Percentiles rank a stretch among this genome's conserved stretches.
These are phyloP conservation scores for Apis laboriosa DNA, from an alignment of 1,140 invertebrate genomes.

Conservation along the genomic window DNA sequence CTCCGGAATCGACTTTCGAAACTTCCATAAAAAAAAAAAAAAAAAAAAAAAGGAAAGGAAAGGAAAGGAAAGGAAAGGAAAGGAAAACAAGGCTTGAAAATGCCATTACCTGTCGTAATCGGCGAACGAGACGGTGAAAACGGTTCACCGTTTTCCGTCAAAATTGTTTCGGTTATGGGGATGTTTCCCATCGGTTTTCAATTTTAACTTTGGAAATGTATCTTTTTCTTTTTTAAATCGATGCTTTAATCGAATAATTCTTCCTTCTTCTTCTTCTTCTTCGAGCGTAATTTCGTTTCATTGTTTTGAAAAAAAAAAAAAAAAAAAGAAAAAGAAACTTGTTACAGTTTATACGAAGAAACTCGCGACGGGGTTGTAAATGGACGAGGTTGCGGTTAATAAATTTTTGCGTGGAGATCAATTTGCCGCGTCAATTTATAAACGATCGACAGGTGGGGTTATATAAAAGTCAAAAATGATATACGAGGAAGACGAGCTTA, in stretches of 20 bases:
- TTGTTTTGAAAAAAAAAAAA: too few relatives aligned
- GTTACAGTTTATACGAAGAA: not conserved
- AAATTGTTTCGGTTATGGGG: not conserved
- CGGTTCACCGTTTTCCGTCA: not conserved
- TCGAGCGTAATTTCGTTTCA: too few relatives aligned
- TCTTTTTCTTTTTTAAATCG: not conserved
- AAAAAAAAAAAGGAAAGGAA: too few relatives aligned
- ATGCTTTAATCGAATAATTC: not conserved
- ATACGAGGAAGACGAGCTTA: not conserved
- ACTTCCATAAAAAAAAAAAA: slow-evolving; percentile 5
- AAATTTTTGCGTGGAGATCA: not conserved
- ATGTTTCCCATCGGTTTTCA: not conserved
- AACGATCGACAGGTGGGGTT: not conserved
- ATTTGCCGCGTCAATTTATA: not conserved
- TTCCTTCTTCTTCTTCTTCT: not conserved
- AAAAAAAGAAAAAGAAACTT: too few relatives aligned
- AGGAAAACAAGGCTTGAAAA: not conserved
- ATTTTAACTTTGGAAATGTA: not conserved
- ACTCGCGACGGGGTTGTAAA: not conserved
- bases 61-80: too few relatives aligned
- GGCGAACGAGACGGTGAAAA: not conserved
- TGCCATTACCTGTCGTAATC: slow-evolving; percentile 5
- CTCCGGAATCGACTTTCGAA: slow-evolving; percentile 16
- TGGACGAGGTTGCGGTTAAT: too few relatives aligned
- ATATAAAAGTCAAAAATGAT: not conserved